A percentile compares a stretch with the other conserved stretches of the same genome.
These are phyloP conservation scores for Daktulosphaira vitifoliae DNA, from an alignment of 1,140 invertebrate genomes.

Conservation along the genomic window DNA sequence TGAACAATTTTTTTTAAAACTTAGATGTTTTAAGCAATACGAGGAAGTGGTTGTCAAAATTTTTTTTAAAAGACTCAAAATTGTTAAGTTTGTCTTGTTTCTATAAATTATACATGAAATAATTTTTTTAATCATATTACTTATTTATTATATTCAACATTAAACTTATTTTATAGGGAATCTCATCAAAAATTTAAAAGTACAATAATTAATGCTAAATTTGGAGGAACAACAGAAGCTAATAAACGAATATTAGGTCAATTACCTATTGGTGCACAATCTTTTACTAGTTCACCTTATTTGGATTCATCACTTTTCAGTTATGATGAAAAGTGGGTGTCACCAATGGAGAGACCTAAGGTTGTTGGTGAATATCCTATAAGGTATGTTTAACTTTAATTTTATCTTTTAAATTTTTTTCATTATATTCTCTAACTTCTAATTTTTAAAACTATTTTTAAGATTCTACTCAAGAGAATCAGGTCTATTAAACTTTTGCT, in stretches of 20 bases:
- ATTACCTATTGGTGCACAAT: constrained; percentile 90
- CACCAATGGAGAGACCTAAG: constrained; percentile 89
- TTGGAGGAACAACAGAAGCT: constrained; percentile 75
- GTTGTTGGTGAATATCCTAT: constrained; percentile 89
- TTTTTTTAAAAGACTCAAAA: no score
- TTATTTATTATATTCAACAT: no score
- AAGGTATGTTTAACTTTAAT: constrained; percentile 52
- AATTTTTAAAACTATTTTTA: neutral
- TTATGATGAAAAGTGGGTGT: constrained; percentile 95
- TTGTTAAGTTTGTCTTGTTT: no score
- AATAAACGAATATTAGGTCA: constrained; percentile 82
- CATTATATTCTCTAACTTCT: neutral
- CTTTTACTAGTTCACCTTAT: constrained; percentile 86
- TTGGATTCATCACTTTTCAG: constrained; percentile 86
- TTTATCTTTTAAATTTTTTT: constrained; percentile 12
- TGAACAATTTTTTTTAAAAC: no score
- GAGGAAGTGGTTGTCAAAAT: no score
- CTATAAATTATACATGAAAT: no score
- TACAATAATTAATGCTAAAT: constrained; percentile 77
- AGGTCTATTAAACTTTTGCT: constrained; percentile 77
- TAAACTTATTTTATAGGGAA: constrained; percentile 26
- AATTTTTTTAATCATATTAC: no score
- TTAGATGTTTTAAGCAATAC: no score
- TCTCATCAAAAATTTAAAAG: constrained; percentile 63
- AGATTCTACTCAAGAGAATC: constrained; percentile 87